Evolutionary conservation across 2,797 vertebrate genomes (phyloP), one percentile per base, ranked within the genome.

Genomic region (Pantherophis alleghaniensis): DNA sequence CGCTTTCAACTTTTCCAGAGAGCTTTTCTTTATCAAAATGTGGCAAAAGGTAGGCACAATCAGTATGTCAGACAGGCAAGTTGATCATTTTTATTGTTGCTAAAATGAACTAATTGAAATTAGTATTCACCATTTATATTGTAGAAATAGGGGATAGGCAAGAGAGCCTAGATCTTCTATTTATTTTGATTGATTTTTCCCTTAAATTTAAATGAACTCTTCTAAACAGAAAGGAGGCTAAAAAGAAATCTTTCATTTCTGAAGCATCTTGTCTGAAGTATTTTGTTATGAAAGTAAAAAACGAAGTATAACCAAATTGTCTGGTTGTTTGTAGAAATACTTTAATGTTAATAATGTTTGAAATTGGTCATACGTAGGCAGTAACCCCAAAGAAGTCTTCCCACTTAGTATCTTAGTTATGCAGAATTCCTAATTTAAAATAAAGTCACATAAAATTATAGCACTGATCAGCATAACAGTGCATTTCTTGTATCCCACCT

Each of bases 21-120:
- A 99, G 92, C 98, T 99, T 93, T 99, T 98, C 98, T 99, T 99
- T 97, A 99, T 99, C 97, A 99, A 99, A 98, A 99, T 99, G 98
- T 99, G 99, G 99, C 99, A 99, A 97, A 99, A 98, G 98, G 99
- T 99, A 97, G 97, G 98, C 92, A 66, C n/a, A 4, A 12, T 32
- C 26, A 83, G 9, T 88, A 37, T 93, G 0, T 0, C 53, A 83
- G 47, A 0, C 24, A 91, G 3, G 60, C 47, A 92, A 28, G 47
- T 90, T 90, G 3, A 93, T 83, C 74, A 47, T 47, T 83, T 83
- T 47, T 26, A 55, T 94, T 18, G 87, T 89, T 87, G 12, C 0
- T 2, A 61, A 18, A 79, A 18, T 28, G 57, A 90, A 53, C 47
- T 74, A 55, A 59, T 24, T 90, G 18, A 11, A 14, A 66, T 66